These are phyloP conservation scores for Rhyacichthys aspro DNA, from an alignment of 2,797 vertebrate genomes.

Conservation along the genomic window DNA sequence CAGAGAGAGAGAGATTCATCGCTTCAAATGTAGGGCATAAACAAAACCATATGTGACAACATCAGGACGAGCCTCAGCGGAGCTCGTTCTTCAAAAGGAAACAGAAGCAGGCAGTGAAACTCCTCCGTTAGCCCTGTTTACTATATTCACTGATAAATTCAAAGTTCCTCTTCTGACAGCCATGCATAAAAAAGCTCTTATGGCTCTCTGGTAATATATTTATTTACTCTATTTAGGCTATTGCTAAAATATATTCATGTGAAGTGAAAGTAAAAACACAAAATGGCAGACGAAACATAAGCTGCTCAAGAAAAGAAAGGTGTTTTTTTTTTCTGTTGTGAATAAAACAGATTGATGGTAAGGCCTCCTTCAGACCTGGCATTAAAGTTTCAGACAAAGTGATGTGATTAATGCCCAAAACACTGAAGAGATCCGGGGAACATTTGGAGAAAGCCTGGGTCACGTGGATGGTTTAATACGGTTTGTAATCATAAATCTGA, in stretches of 20 bases:
- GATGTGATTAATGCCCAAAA: too few species aligned
- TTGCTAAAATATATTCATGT: slow-evolving; percentile 51
- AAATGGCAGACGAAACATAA: slow-evolving; percentile 81
- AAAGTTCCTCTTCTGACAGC: slow-evolving; percentile 51
- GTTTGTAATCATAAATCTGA: too few species aligned
- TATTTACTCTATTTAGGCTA: slow-evolving; percentile 28
- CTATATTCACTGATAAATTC: slow-evolving; percentile 50
- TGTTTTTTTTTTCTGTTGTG: slow-evolving; percentile 65
- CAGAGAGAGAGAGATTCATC: slow-evolving; percentile 32
- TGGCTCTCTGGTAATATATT: slow-evolving; percentile 53
- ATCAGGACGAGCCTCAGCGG: slow-evolving; percentile 28
- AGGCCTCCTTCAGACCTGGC: slow-evolving; percentile 1
- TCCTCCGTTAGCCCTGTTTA: slow-evolving; percentile 65
- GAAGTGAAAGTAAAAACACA: slow-evolving; percentile 80
- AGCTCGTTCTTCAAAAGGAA: slow-evolving; percentile 36
- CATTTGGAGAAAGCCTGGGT: too few species aligned
- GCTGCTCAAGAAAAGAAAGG: slow-evolving; percentile 83
- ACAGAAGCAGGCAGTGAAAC: slow-evolving; percentile 62
- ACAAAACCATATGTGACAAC: slow-evolving; percentile 26
- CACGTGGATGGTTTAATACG: too few species aligned
- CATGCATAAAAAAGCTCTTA: slow-evolving; percentile 59
- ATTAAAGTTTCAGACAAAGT: not conserved
- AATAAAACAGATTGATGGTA: slow-evolving; percentile 83
- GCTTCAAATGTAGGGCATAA: slow-evolving; percentile 35
- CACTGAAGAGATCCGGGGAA: too few species aligned